These are phyloP conservation scores for Tragelaphus scriptus DNA, from an alignment of 2,113 vertebrate genomes.

Conservation along the genomic window DNA sequence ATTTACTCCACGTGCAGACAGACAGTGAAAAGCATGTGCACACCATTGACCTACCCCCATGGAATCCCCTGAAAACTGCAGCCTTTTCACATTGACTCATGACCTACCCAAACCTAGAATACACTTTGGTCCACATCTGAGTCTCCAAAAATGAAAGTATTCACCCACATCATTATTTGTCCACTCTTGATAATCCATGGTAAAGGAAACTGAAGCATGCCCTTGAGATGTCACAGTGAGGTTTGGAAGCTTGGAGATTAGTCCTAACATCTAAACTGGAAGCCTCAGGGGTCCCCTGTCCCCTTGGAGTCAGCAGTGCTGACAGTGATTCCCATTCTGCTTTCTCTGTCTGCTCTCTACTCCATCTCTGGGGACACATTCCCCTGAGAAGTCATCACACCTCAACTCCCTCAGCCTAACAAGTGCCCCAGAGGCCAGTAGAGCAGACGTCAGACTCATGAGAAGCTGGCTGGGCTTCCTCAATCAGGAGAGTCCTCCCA, in stretches of 20 bases:
- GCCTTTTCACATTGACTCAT: neutral
- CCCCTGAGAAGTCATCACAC: neutral
- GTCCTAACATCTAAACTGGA: neutral
- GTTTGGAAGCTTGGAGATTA: neutral
- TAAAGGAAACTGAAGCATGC: neutral
- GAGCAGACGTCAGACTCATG: neutral
- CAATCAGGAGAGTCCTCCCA: neutral
- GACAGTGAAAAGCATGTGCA: neutral
- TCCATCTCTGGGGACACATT: neutral
- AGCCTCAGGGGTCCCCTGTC: neutral
- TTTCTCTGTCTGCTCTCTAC: neutral
- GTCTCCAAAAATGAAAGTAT: neutral
- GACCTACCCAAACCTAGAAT: neutral
- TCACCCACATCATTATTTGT: neutral
- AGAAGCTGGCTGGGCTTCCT: neutral
- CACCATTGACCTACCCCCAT: neutral
- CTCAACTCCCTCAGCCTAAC: neutral
- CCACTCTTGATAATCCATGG: neutral
- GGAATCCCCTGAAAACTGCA: neutral
- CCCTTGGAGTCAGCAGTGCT: neutral
- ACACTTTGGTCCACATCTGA: neutral
- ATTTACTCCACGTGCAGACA: neutral
- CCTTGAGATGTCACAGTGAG: neutral
- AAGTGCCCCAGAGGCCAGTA: neutral
- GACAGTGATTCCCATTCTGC: neutral